Percentiles rank a stretch among this genome's conserved stretches.
phyloP scores from a whole-genome alignment of 1,140 invertebrate species.

The Nasonia giraulti region DNA sequence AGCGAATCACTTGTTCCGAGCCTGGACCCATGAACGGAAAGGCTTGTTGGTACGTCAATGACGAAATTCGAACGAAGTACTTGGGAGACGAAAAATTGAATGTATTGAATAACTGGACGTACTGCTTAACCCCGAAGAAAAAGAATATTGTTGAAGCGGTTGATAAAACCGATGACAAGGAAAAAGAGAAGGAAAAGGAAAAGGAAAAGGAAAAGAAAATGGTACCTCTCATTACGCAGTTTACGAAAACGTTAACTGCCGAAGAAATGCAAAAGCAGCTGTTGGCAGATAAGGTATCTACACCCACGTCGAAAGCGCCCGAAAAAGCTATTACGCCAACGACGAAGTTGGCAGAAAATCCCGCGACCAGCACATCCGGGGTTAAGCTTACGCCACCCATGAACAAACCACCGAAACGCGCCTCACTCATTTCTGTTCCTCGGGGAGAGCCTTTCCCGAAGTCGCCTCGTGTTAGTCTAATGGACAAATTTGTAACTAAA shows the following conservation, averaged over 20 bases:
- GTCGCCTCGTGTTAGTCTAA: constrained; percentile 56
- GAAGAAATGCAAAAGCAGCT: constrained; percentile 73
- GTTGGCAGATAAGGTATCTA: neutral
- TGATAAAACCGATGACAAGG: constrained; percentile 52
- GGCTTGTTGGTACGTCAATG: constrained; percentile 81
- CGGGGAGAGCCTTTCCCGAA: constrained; percentile 63
- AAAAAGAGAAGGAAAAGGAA: constrained; percentile 60
- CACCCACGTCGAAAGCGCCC: neutral
- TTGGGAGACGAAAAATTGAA: constrained; percentile 72
- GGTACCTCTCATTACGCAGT: constrained; percentile 75
- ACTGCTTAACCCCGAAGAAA: constrained; percentile 70
- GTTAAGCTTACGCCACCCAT: constrained; percentile 46
- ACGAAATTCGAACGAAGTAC: constrained; percentile 77
- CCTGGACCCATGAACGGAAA: constrained; percentile 76
- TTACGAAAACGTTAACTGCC: constrained; percentile 75
- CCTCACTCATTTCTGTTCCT: constrained; percentile 63
- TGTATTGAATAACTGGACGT: constrained; percentile 77
- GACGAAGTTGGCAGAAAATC: constrained; percentile 54
- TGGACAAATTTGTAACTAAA: constrained; percentile 55
- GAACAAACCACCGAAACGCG: constrained; percentile 64
- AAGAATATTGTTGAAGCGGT: constrained; percentile 35
- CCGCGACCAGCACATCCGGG: constrained; percentile 5
- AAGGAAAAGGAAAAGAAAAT: constrained; percentile 70
- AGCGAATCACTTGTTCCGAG: constrained; percentile 76
- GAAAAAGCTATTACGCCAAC: constrained; percentile 12